Percentiles rank a stretch among this genome's conserved stretches.
phyloP scores from a whole-genome alignment of 2,113 vertebrate species.

The Anoura caudifer region DNA sequence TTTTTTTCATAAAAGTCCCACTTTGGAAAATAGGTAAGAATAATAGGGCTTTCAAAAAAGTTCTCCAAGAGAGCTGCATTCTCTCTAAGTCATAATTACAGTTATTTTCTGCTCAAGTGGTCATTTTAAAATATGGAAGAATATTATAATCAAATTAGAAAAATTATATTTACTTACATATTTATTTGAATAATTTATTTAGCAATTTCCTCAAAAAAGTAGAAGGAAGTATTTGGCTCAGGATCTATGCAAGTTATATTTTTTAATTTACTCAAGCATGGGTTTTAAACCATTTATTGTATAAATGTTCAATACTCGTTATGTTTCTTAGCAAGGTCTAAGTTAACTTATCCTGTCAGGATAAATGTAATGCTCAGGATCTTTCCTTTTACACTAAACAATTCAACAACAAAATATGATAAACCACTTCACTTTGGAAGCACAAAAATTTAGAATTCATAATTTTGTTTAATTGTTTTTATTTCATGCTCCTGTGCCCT shows the following conservation, averaged over 20 bases:
- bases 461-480: background rate
- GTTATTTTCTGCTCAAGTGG: background rate
- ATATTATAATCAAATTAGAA: slow-evolving; percentile 14
- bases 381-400: background rate
- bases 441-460: background rate
- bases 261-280: background rate
- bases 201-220: background rate
- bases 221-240: background rate
- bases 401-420: background rate
- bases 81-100: background rate
- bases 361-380: background rate
- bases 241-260: background rate
- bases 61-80: background rate
- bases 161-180: background rate
- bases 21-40: background rate
- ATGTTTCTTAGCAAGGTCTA: background rate
- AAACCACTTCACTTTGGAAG: background rate
- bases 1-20: background rate
- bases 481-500: background rate
- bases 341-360: background rate
- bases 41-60: background rate
- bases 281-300: background rate
- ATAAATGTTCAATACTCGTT: background rate
- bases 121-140: slow-evolving; percentile 10
- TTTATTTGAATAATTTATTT: slow-evolving; percentile 23